Evolutionary conservation across 1,140 invertebrate genomes (phyloP).

Genomic region (Drosophila pruinosa): DNA sequence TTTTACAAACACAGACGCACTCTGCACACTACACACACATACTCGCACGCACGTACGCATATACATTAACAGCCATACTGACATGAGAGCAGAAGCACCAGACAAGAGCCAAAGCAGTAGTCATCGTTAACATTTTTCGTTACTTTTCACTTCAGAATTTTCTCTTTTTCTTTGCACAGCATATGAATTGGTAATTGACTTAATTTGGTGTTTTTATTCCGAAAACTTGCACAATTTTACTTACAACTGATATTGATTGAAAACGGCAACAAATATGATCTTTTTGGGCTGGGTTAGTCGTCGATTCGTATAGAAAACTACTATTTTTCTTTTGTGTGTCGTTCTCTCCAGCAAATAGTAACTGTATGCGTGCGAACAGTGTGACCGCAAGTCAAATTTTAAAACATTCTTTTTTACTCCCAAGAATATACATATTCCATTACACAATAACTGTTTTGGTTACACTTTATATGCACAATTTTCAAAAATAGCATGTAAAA

Average conservation of each 20-base stretch:
- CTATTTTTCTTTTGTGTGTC: constrained; percentile 73
- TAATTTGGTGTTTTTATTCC: not conserved
- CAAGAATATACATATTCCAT: too few relatives aligned
- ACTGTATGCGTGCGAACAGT: constrained; percentile 65
- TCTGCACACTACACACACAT: constrained; percentile 4
- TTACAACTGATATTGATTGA: constrained; percentile 57
- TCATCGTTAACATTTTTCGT: constrained; percentile 66
- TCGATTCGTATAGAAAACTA: constrained; percentile 70
- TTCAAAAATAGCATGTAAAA: too few relatives aligned
- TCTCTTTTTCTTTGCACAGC: constrained; percentile 50
- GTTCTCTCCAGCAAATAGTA: constrained; percentile 56
- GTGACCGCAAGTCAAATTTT: too few relatives aligned
- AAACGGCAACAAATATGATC: constrained; percentile 30
- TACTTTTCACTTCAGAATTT: constrained; percentile 81
- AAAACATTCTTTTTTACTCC: too few relatives aligned
- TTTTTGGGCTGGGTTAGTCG: constrained; percentile 72
- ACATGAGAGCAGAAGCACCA: constrained; percentile 32
- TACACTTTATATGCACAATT: too few relatives aligned
- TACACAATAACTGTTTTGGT: too few relatives aligned
- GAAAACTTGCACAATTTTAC: constrained; percentile 40
- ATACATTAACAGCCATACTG: constrained; percentile 23
- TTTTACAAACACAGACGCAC: constrained; percentile 39
- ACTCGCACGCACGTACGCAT: constrained; percentile 10
- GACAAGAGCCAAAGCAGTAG: constrained; percentile 37
- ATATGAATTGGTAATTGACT: constrained; percentile 26